A percentile compares a stretch with the other conserved stretches of the same genome.
phyloP scores from a whole-genome alignment of 2,888 invertebrate genomes.

The Sinotaia quadrata region DNA sequence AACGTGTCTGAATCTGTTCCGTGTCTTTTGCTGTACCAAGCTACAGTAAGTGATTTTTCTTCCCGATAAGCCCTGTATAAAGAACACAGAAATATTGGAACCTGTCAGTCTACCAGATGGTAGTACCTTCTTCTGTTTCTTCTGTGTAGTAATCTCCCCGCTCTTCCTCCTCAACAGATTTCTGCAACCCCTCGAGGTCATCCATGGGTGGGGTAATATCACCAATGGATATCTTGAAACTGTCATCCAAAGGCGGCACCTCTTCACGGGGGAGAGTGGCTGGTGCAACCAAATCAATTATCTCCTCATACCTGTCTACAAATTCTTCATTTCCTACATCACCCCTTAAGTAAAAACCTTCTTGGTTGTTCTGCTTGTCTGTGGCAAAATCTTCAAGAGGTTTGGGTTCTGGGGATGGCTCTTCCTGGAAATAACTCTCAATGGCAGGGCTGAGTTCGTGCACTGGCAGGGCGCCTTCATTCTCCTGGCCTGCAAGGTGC shows the following conservation, averaged over 20 bases:
- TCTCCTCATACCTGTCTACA: slow-evolving; percentile 34
- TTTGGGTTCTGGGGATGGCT: slow-evolving; percentile 46
- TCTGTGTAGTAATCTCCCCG: too few relatives aligned
- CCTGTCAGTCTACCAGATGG: too few relatives aligned
- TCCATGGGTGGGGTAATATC: background rate
- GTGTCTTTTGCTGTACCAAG: too few relatives aligned
- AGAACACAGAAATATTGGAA: too few relatives aligned
- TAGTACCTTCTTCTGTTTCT: slow-evolving; percentile 8
- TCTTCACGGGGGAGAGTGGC: slow-evolving; percentile 23
- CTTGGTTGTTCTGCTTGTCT: slow-evolving; percentile 28
- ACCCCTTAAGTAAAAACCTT: slow-evolving; percentile 16
- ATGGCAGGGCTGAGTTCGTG: slow-evolving; percentile 39
- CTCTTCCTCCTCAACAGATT: slow-evolving; percentile 12
- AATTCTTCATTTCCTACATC: slow-evolving; percentile 26
- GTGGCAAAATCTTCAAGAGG: slow-evolving; percentile 42
- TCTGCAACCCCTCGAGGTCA: background rate
- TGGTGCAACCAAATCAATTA: slow-evolving; percentile 4
- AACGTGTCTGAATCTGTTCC: too few relatives aligned
- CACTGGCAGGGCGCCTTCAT: background rate
- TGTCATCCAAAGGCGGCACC: background rate
- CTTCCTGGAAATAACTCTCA: slow-evolving; percentile 43
- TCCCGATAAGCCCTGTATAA: too few relatives aligned
- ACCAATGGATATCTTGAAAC: slow-evolving; percentile 7
- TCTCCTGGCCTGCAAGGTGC: slow-evolving; percentile 8
- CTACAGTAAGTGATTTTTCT: too few relatives aligned